phyloP scores from a whole-genome alignment of 2,888 invertebrate species.

The Coecobrya sp. region DNA sequence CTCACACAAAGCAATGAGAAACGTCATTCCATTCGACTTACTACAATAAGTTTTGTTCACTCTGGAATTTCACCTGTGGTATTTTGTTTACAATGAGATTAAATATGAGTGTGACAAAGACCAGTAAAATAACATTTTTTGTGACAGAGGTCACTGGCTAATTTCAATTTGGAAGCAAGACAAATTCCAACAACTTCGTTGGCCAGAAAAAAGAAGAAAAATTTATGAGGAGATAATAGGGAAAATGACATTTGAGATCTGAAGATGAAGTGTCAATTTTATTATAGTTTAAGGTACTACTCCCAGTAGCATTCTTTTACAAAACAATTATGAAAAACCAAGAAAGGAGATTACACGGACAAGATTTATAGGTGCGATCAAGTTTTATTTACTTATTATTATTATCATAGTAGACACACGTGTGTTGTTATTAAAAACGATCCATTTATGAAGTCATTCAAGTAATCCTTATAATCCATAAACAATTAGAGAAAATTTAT shows the following conservation, averaged over 20 bases:
- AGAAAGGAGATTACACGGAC: neutral
- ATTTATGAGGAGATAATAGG: slow-evolving; percentile 22
- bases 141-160: neutral
- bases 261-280: slow-evolving; percentile 16
- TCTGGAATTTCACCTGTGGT: too few relatives aligned
- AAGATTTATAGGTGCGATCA: neutral
- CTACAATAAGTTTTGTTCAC: too few relatives aligned
- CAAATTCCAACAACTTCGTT: neutral
- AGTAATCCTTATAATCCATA: neutral
- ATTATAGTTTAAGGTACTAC: neutral
- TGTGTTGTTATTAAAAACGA: neutral
- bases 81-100: neutral
- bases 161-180: neutral
- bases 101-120: neutral
- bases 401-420: neutral
- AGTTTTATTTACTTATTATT: slow-evolving; percentile 18
- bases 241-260: neutral
- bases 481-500: slow-evolving; percentile 50
- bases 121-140: neutral
- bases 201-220: neutral
- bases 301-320: slow-evolving; percentile 11
- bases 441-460: neutral
- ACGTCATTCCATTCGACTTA: too few relatives aligned
- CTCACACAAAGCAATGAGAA: too few relatives aligned
- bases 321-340: neutral